These are phyloP conservation scores for Oceanodroma leucorhoa DNA, from an alignment of 2,797 vertebrate genomes.

Conservation along the genomic window DNA sequence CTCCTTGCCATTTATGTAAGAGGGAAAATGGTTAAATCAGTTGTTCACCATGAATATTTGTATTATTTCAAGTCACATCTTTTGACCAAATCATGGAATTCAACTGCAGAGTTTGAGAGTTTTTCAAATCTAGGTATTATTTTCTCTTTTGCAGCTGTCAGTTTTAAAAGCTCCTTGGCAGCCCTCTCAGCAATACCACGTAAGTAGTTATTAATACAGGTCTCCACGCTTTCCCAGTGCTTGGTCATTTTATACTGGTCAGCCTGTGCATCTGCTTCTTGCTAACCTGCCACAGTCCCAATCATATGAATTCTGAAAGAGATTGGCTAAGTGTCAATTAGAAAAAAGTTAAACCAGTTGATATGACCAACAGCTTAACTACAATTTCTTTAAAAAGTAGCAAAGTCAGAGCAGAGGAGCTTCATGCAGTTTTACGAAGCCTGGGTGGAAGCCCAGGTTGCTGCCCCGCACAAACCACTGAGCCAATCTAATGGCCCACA, in stretches of 20 bases:
- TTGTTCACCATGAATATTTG: not conserved
- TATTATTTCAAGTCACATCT: not conserved
- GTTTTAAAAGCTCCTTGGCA: not conserved
- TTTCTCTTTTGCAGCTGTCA: not conserved
- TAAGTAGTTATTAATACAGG: not conserved
- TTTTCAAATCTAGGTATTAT: not conserved
- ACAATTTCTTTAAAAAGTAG: not conserved
- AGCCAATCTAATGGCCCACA: not conserved
- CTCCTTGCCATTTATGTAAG: not conserved
- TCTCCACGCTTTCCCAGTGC: not conserved
- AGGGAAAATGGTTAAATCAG: not conserved
- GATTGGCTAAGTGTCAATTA: not conserved
- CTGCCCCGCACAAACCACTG: fast-evolving
- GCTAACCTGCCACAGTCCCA: not conserved
- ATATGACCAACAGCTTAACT: not conserved
- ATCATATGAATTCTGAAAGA: not conserved
- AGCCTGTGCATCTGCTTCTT: not conserved
- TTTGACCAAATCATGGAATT: not conserved
- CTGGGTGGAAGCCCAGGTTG: not conserved
- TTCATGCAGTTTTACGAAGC: not conserved
- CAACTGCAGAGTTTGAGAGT: not conserved
- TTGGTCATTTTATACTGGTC: not conserved
- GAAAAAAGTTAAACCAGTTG: not conserved
- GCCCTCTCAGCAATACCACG: not conserved
- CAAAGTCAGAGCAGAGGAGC: not conserved